Base-by-base conservation (phyloP, 2,797 vertebrate species). In the Coranthus polyacanthus region DNA sequence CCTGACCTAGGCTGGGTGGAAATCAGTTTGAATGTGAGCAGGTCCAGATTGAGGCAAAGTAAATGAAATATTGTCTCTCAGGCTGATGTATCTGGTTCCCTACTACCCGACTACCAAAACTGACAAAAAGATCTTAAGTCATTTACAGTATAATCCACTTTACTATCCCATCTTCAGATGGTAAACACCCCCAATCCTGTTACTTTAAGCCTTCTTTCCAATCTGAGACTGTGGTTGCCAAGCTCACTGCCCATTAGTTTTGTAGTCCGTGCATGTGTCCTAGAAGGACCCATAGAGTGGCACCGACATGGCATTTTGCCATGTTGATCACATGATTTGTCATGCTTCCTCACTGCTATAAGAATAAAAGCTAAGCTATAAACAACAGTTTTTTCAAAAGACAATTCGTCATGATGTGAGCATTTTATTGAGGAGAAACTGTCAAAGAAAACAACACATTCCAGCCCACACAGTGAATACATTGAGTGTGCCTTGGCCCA, bases 91-190 rank as follows among this genome's bases (percentile, higher is more conserved):
- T 29, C 26, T 29, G 26, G 8, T 29, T 29, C 26, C 26, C n/a
- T n/a, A n/a, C n/a, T n/a, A n/a, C n/a, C 5, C 6, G 26, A 29
- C 8, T 62, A 57, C 41, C 24, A 59, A n/a, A 58, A 51, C 75
- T 70, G 52, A 49, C 71, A 41, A 73, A 81, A 78, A 76, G 77
- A 84, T 78, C 69, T 79, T 52, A 51, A 78, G 66, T 83, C 49
- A 82, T 81, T 84, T 69, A 47, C 72, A 72, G 36, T 46, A 68
- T 90, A 89, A 90, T 91, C 88, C 82, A 87, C 72, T 89, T 87
- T 84, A 75, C 67, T 41, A 68, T 82, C 76, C 62, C 78, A 81
- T 84, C 69, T 59, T 88, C 75, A 80, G 58, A 79, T 82, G 34
- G 68, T 83, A 83, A 90, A 89, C 74, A 79, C 81, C 36, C 39